Conservation (phyloP, 2,888 invertebrate genomes). For the Stegophylla sp. region DNA sequence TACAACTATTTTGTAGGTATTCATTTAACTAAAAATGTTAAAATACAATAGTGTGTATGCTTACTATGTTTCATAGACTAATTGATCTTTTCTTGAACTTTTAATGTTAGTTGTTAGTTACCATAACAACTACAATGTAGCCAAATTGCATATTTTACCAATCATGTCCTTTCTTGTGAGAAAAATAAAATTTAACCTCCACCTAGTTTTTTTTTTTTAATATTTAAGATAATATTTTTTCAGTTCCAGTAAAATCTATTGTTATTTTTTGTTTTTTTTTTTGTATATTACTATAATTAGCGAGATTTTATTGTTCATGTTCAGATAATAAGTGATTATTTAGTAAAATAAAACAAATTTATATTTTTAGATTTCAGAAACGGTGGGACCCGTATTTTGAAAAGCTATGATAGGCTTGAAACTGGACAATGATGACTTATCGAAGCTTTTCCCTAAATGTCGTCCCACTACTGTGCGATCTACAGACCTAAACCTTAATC, state of each 20-base stretch:
- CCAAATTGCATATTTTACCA: constrained; percentile 37
- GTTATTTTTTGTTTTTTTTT: constrained; percentile 2
- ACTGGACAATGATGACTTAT: constrained; percentile 74
- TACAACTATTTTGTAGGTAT: neutral
- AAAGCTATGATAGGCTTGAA: constrained; percentile 62
- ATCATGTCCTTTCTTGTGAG: constrained; percentile 22
- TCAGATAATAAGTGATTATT: neutral
- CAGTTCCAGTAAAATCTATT: constrained; percentile 15
- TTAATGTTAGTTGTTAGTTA: constrained; percentile 53
- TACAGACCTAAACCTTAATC: constrained; percentile 69
- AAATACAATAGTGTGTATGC: constrained; percentile 11
- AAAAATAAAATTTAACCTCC: constrained; percentile 4
- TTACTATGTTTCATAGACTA: constrained; percentile 12
- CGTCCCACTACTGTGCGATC: constrained; percentile 69
- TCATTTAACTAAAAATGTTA: constrained; percentile 9
- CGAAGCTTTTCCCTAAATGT: constrained; percentile 86
- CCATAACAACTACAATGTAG: constrained; percentile 54
- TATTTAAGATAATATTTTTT: constrained; percentile 19
- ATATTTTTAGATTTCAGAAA: constrained; percentile 47
- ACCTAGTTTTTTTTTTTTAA: constrained; percentile 28
- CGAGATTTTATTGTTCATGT: constrained; percentile 9
- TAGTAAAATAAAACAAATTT: constrained; percentile 3
- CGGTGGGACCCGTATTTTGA: constrained; percentile 60
- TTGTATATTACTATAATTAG: neutral
- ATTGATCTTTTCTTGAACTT: constrained; percentile 58